phyloP scores from a whole-genome alignment of 2,888 invertebrate species.

The Automeris io region DNA sequence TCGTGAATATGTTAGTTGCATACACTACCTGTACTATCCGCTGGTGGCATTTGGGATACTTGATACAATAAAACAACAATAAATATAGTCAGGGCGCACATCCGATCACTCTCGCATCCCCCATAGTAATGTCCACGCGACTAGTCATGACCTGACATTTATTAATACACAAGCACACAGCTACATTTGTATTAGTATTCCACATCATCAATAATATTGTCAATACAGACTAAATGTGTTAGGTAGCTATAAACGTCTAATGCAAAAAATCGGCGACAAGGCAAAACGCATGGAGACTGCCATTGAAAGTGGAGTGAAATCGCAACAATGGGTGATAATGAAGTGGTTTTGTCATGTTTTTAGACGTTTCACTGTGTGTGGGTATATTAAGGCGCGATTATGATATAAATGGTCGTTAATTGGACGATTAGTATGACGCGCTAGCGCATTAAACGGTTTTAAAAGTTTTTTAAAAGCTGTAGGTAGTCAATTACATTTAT shows the following conservation, averaged over 20 bases:
- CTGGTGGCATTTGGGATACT: no score
- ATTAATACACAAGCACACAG: no score
- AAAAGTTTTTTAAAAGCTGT: constrained; percentile 36
- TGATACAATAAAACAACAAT: no score
- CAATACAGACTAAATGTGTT: constrained; percentile 12
- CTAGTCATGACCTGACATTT: no score
- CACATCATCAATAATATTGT: neutral
- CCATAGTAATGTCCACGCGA: no score
- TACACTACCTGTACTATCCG: no score
- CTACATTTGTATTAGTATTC: no score
- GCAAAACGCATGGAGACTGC: constrained; percentile 28
- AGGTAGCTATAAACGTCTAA: constrained; percentile 13
- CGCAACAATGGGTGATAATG: constrained; percentile 48
- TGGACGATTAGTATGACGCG: constrained; percentile 53
- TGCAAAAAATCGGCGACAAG: constrained; percentile 20
- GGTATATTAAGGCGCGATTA: constrained; percentile 68
- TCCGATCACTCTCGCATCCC: no score
- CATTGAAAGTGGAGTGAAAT: constrained; percentile 55
- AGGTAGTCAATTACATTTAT: no score
- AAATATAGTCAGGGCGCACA: no score
- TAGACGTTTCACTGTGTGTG: constrained; percentile 42
- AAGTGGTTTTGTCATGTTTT: constrained; percentile 61
- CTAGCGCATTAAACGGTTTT: constrained; percentile 23
- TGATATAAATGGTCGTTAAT: constrained; percentile 64
- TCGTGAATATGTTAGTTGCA: no score